Evolutionary conservation across 2,113 vertebrate genomes (phyloP).

Genomic region (Halcyon senegalensis): DNA sequence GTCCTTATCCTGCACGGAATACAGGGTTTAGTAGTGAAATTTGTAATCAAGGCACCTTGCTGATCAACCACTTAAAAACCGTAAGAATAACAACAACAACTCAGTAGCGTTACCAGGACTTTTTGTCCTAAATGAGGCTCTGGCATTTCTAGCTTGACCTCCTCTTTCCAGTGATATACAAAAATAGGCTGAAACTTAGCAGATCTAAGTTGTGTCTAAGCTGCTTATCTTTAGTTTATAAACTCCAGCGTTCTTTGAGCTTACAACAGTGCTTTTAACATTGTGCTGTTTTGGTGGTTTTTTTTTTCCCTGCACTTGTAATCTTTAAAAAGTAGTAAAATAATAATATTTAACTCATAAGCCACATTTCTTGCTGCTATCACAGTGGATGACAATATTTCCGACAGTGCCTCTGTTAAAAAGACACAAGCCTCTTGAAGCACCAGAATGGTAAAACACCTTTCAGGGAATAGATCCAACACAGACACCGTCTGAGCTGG

Average conservation of each 20-base stretch:
- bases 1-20: neutral
- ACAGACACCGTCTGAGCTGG: slow-evolving; percentile 8
- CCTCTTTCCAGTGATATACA: slow-evolving; percentile 12
- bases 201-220: slow-evolving; percentile 28
- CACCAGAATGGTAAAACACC: neutral
- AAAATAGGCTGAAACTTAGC: slow-evolving; percentile 20
- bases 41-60: neutral
- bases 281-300: neutral
- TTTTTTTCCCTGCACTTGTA: neutral
- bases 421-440: slow-evolving; percentile 1
- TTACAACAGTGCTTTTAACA: slow-evolving; percentile 6
- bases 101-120: neutral
- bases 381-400: slow-evolving; percentile 17
- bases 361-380: neutral
- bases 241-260: neutral
- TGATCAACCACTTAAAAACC: neutral
- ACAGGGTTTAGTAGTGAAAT: neutral
- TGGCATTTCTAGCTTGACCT: neutral
- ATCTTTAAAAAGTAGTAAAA: neutral
- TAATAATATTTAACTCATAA: neutral
- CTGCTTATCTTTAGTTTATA: slow-evolving; percentile 35
- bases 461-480: slow-evolving; percentile 40
- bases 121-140: neutral
- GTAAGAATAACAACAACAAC: neutral
- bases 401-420: slow-evolving; percentile 7